Conservation (phyloP, 2,888 invertebrate species). For the Spodoptera exigua region DNA sequence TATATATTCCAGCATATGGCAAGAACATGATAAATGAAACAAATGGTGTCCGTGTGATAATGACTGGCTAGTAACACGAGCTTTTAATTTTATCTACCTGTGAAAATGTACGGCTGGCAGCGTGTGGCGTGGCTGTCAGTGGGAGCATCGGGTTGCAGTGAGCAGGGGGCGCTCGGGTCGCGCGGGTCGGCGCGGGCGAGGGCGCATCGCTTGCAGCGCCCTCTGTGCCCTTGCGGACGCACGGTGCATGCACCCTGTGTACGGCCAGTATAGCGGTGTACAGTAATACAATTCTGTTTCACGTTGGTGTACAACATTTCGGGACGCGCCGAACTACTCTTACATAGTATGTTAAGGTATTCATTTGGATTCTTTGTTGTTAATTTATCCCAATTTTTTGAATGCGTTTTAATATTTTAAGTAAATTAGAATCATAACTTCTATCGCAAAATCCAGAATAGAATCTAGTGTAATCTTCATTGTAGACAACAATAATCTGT, state of each 20-base stretch:
- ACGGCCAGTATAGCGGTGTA: constrained; percentile 7
- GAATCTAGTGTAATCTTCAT: not conserved
- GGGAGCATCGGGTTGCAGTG: constrained; percentile 33
- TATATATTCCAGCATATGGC: no score
- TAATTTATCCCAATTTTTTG: constrained; percentile 8
- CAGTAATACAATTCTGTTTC: constrained; percentile 33
- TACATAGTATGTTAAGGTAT: not conserved
- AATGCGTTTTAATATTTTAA: no score
- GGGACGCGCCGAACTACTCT: no score
- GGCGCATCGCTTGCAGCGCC: constrained; percentile 70
- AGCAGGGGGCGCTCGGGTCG: constrained; percentile 54
- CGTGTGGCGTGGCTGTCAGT: constrained; percentile 20
- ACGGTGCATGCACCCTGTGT: constrained; percentile 80
- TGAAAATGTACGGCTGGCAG: constrained; percentile 21
- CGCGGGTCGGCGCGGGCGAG: constrained; percentile 61
- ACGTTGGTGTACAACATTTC: not conserved
- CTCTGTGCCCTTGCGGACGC: constrained; percentile 75
- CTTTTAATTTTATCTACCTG: constrained; percentile 18
- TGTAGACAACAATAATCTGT: constrained; percentile 4
- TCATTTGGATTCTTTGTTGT: not conserved
- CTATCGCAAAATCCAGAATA: no score
- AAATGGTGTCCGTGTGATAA: constrained; percentile 15
- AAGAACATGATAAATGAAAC: constrained; percentile 5
- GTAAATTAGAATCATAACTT: no score
- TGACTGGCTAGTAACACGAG: constrained; percentile 12